Percentiles rank a stretch among this genome's conserved stretches.
phyloP scores from a whole-genome alignment of 2,888 invertebrate genomes.

The Stegophylla sp. region DNA sequence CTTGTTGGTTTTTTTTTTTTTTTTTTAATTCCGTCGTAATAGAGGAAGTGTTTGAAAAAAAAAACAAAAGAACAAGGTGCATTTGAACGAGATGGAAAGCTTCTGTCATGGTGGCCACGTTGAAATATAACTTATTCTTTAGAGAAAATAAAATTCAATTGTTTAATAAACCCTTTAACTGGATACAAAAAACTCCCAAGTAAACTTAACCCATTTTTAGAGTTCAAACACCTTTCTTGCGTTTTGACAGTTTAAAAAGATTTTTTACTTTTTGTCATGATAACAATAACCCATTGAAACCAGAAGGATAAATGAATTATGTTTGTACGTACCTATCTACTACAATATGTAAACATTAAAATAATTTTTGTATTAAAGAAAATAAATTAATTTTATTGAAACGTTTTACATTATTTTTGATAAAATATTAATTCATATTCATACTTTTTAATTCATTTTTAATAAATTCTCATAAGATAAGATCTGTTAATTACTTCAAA shows the following conservation, averaged over 20 bases:
- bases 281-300: constrained; percentile 23
- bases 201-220: constrained; percentile 36
- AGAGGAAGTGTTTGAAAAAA: constrained; percentile 48
- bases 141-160: constrained; percentile 23
- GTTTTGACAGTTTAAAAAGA: not conserved
- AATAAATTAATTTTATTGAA: too few species aligned
- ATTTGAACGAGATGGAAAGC: constrained; percentile 54
- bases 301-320: not conserved
- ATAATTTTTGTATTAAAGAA: too few species aligned
- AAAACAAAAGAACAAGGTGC: constrained; percentile 56
- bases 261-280: not conserved
- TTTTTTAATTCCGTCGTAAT: constrained; percentile 47
- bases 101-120: constrained; percentile 36
- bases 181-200: constrained; percentile 26
- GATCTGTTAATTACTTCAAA: too few species aligned
- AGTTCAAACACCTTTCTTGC: constrained; percentile 29
- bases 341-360: not conserved
- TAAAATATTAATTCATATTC: too few species aligned
- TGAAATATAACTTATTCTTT: constrained; percentile 40
- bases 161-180: constrained; percentile 17
- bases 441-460: too few species aligned
- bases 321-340: not conserved
- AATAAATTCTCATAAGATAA: too few species aligned
- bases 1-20: constrained; percentile 56
- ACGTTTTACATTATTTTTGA: too few species aligned